Evolutionary conservation across 2,888 invertebrate species (phyloP).

Genomic region (Euproctis similis): DNA sequence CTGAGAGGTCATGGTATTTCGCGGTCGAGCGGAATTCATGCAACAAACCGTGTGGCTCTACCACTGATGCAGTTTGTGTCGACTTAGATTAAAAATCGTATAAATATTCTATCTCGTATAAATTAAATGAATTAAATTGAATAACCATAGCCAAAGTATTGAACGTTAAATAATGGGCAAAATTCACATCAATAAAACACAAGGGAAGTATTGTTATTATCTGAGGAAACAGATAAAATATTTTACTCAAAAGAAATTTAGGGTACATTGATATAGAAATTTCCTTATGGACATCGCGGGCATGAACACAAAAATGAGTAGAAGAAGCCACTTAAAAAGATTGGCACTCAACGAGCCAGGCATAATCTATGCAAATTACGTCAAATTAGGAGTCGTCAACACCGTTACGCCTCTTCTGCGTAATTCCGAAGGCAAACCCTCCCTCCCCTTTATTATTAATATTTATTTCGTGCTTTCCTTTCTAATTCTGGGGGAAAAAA

Average conservation of each 20-base stretch:
- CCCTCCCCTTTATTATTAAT: constrained; percentile 73
- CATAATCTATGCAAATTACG: constrained; percentile 76
- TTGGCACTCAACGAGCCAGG: constrained; percentile 74
- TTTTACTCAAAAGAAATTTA: constrained; percentile 40
- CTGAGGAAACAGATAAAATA: constrained; percentile 39
- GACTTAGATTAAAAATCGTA: too few relatives aligned
- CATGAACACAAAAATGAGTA: constrained; percentile 67
- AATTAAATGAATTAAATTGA: too few relatives aligned
- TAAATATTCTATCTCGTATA: too few relatives aligned
- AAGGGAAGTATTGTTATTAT: too few relatives aligned
- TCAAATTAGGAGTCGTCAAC: constrained; percentile 75
- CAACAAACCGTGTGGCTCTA: too few relatives aligned
- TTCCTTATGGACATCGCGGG: constrained; percentile 56
- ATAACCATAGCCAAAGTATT: too few relatives aligned
- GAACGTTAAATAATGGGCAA: too few relatives aligned
- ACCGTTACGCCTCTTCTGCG: constrained; percentile 56
- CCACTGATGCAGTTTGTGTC: too few relatives aligned
- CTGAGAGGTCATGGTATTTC: too few relatives aligned
- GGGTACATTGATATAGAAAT: constrained; percentile 62
- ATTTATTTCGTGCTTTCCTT: constrained; percentile 67
- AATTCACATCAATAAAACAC: too few relatives aligned
- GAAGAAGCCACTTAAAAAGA: constrained; percentile 74
- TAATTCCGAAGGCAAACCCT: constrained; percentile 72
- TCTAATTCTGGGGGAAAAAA: constrained; percentile 52
- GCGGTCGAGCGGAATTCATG: too few relatives aligned